Percentiles rank a stretch among this genome's conserved stretches.
Evolutionary conservation across 37 sponge, comb jelly and placozoan genomes (phyloP).

Genomic region (Ephydatia muelleri): DNA sequence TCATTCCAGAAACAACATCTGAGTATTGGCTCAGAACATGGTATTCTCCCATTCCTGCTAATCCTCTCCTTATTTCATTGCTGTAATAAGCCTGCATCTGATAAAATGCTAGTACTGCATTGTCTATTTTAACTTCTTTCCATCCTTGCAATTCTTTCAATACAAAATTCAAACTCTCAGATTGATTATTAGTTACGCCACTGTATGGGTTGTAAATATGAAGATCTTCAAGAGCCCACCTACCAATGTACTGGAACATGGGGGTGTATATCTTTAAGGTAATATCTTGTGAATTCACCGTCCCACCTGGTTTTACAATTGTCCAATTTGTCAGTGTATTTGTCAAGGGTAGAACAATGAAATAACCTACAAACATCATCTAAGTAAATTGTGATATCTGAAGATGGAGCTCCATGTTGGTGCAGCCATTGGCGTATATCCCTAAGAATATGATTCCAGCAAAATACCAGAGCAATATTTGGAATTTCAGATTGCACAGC

Average conservation of each 20-base stretch:
- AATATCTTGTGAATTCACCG: slow-evolving; percentile 33
- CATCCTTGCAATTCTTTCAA: slow-evolving; percentile 37
- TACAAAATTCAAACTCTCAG: slow-evolving; percentile 52
- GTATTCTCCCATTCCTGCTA: slow-evolving; percentile 57
- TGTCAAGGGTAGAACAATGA: not conserved
- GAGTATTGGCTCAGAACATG: not conserved
- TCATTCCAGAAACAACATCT: not conserved
- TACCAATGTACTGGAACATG: slow-evolving; percentile 15
- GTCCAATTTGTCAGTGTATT: slow-evolving; percentile 5
- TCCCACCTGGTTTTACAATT: not conserved
- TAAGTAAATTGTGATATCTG: slow-evolving; percentile 47
- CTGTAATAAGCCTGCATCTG: slow-evolving; percentile 52
- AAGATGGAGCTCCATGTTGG: slow-evolving; percentile 38
- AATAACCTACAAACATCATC: slow-evolving; percentile 25
- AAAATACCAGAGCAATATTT: slow-evolving; percentile 2
- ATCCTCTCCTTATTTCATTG: slow-evolving; percentile 64
- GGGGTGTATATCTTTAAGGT: slow-evolving; percentile 23
- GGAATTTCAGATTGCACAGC: slow-evolving; percentile 42
- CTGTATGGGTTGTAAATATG: slow-evolving; percentile 56
- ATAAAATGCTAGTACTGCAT: slow-evolving; percentile 32
- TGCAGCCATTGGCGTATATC: slow-evolving; percentile 34
- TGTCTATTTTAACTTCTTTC: slow-evolving; percentile 59
- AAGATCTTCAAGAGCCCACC: slow-evolving; percentile 40
- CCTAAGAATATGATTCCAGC: slow-evolving; percentile 80
- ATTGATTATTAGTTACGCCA: slow-evolving; percentile 69